Percentiles rank a stretch among this genome's conserved stretches.
These are phyloP conservation scores for Blastobasis lacticolella DNA, from an alignment of 2,888 invertebrate species.

Conservation along the genomic window DNA sequence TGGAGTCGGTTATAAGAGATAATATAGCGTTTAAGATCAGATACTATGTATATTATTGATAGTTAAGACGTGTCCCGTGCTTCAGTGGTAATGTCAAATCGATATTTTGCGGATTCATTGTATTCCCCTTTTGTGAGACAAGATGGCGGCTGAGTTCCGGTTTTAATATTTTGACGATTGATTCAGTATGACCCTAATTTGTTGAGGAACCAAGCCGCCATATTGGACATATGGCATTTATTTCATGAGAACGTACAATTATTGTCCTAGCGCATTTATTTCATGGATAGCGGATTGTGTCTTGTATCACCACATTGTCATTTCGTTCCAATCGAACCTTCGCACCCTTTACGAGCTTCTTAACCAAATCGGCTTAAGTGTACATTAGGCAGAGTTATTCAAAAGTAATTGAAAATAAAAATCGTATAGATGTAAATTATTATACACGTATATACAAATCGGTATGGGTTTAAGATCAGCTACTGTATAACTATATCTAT, in stretches of 20 bases:
- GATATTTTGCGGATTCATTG: conserved; percentile 11
- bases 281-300: too few relatives aligned
- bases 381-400: conserved; percentile 61
- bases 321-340: too few relatives aligned
- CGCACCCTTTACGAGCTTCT: conserved; percentile 61
- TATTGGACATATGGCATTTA: too few relatives aligned
- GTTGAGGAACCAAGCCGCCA: too few relatives aligned
- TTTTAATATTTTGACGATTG: too few relatives aligned
- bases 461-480: conserved; percentile 57
- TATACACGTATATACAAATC: conserved; percentile 60
- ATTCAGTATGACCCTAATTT: too few relatives aligned
- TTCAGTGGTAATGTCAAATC: conserved; percentile 22
- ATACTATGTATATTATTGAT: conserved; percentile 55
- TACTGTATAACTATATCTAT: conserved; percentile 53
- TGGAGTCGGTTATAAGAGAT: conserved; percentile 49
- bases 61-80: conserved; percentile 29
- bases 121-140: too few relatives aligned
- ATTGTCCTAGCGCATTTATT: too few relatives aligned
- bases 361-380: conserved; percentile 64
- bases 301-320: too few relatives aligned
- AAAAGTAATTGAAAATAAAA: conserved; percentile 53
- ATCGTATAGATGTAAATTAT: conserved; percentile 59
- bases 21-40: conserved; percentile 40
- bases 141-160: too few relatives aligned
- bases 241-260: too few relatives aligned